A percentile compares a stretch with the other conserved stretches of the same genome.
These are phyloP conservation scores for Plestiodon gilberti DNA, from an alignment of 2,113 vertebrate genomes.

Conservation along the genomic window DNA sequence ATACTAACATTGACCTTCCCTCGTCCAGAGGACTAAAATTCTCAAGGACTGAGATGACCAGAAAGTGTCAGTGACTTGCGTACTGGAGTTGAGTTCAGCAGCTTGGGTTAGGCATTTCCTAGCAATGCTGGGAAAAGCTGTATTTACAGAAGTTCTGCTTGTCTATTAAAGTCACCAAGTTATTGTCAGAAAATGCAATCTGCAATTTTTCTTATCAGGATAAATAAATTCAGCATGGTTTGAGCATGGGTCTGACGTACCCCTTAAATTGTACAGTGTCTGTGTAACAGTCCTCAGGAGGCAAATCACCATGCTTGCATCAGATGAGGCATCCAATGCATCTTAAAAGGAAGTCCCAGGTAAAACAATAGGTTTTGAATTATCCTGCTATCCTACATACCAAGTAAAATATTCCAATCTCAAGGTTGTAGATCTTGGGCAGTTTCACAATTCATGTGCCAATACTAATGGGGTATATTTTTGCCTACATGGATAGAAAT, in stretches of 20 bases:
- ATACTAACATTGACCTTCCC: background rate
- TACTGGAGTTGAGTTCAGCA: background rate
- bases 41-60: background rate
- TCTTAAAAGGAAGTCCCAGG: background rate
- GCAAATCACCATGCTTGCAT: background rate
- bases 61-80: background rate
- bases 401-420: background rate
- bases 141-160: too few relatives aligned
- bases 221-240: too few relatives aligned
- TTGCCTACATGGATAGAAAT: background rate
- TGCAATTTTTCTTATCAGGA: too few relatives aligned
- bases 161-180: too few relatives aligned
- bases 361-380: background rate
- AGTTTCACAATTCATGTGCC: background rate
- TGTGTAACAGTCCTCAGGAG: background rate
- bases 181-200: too few relatives aligned
- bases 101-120: background rate
- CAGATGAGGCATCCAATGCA: background rate
- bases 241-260: too few relatives aligned
- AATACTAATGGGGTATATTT: background rate
- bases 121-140: too few relatives aligned
- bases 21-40: background rate
- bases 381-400: background rate
- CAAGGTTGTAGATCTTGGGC: background rate
- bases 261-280: background rate